Percentiles rank a stretch among this genome's conserved stretches.
These are phyloP conservation scores for Nomada fucata DNA, from an alignment of 2,888 invertebrate genomes.

Conservation along the genomic window DNA sequence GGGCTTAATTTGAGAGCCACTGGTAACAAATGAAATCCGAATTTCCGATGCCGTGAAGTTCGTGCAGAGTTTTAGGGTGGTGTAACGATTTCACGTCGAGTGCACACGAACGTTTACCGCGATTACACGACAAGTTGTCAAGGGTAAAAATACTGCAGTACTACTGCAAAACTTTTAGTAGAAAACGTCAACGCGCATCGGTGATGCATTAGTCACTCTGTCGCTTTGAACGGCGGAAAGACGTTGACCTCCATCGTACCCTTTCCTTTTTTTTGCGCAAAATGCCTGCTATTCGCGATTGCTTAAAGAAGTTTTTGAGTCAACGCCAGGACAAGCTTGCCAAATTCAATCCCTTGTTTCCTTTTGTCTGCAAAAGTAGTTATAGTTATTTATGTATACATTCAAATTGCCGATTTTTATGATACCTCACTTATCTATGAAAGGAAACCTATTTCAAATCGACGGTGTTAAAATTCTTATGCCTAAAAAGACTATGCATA, in stretches of 20 bases:
- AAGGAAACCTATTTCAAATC: no score
- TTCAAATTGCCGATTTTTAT: background rate
- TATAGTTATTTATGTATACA: background rate
- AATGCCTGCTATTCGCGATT: background rate
- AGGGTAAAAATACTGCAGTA: constrained; percentile 74
- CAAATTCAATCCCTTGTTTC: background rate
- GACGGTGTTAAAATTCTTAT: no score
- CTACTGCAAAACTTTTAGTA: constrained; percentile 58
- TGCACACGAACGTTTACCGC: constrained; percentile 58
- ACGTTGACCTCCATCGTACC: constrained; percentile 30
- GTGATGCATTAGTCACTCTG: constrained; percentile 35
- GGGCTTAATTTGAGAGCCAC: constrained; percentile 14
- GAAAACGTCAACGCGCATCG: constrained; percentile 38
- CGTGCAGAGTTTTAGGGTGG: constrained; percentile 43
- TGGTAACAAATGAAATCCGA: constrained; percentile 32
- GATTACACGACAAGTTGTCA: constrained; percentile 67
- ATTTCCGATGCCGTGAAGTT: constrained; percentile 50
- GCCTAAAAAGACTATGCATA: no score
- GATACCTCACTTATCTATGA: background rate
- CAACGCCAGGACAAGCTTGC: background rate
- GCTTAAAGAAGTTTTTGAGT: background rate
- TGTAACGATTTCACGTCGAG: constrained; percentile 58
- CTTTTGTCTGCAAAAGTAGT: background rate
- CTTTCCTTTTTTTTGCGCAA: background rate
- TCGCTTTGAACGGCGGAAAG: constrained; percentile 33